These are phyloP conservation scores for Dromaius novaehollandiae DNA, from an alignment of 2,113 vertebrate genomes.

Conservation along the genomic window DNA sequence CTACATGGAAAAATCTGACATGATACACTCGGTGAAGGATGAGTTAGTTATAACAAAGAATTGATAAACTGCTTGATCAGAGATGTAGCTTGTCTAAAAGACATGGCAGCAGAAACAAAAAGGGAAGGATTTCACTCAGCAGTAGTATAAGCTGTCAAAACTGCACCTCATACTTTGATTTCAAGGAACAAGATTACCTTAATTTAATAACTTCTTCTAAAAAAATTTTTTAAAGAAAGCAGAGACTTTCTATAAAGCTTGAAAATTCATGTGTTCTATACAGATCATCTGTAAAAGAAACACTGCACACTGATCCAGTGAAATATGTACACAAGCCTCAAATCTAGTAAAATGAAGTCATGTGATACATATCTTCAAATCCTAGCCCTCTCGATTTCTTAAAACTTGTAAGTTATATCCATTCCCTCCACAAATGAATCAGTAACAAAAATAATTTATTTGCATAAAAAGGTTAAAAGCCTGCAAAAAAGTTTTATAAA, in stretches of 20 bases:
- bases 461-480: not conserved
- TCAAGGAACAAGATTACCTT: not conserved
- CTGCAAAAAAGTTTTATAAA: accelerated
- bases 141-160: not conserved
- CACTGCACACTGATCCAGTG: not conserved
- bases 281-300: not conserved
- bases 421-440: not conserved
- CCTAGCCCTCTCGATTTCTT: not conserved
- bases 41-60: not conserved
- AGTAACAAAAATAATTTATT: not conserved
- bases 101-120: not conserved
- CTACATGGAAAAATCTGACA: not conserved
- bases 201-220: not conserved
- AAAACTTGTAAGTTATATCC: not conserved
- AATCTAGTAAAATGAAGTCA: not conserved
- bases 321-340: not conserved
- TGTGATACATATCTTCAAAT: not conserved
- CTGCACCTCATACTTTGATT: not conserved
- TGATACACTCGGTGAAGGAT: not conserved
- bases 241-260: not conserved
- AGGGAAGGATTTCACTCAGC: accelerated
- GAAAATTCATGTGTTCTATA: not conserved
- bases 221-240: not conserved
- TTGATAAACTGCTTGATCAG: not conserved
- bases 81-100: not conserved